Evolutionary conservation across 2,113 vertebrate species (phyloP), one percentile per base, ranked within the genome.

Genomic region (Tychaedon coryphoeus): DNA sequence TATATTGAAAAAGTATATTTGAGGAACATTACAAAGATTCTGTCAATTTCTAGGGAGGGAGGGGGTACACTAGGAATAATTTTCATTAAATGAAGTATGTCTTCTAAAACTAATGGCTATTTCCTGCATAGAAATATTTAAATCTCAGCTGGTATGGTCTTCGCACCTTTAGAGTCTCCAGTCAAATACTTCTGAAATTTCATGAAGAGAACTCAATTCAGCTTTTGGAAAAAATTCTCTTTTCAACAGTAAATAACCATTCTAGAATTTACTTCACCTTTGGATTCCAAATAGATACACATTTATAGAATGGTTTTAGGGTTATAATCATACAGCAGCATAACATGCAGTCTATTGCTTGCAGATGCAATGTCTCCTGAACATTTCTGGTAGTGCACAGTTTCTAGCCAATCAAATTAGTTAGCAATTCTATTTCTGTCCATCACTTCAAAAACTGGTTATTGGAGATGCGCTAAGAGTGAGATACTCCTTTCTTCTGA

Each of bases 261-360:
- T 56, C 19, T 23, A 40, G 58, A 22, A 10, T 51, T 90, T 73
- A 57, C 13, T 23, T 90, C 10, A 8, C 36, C 23, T 88, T 76
- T 96, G 71, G 67, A 88, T 97, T 95, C 84, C 69, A 95, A 92
- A 75, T 42, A 92, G 72, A 87, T 74, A 42, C 0, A 48, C 8
- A 25, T 56, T 87, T 92, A 38, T 48, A 94, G 77, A 91, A 86
- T 82, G n/a, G 65, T 86, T 91, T 95, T 89, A 91, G 33, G 54
- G 5, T 92, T 88, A 34, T 96, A 96, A 79, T 93, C 71, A 18
- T 88, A 65, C 38, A 62, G 61, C 58, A 74, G 22, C 69, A 71
- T 47, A 88, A 78, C 65, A 72, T 16, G 45, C 7, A 29, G 48
- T 91, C 58, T 95, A 19, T 72, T 81, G 34, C 65, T 91, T 83